A percentile compares a stretch with the other conserved stretches of the same genome.
phyloP scores from a whole-genome alignment of 2,113 vertebrate species.

The Rhagologus leucostigma region DNA sequence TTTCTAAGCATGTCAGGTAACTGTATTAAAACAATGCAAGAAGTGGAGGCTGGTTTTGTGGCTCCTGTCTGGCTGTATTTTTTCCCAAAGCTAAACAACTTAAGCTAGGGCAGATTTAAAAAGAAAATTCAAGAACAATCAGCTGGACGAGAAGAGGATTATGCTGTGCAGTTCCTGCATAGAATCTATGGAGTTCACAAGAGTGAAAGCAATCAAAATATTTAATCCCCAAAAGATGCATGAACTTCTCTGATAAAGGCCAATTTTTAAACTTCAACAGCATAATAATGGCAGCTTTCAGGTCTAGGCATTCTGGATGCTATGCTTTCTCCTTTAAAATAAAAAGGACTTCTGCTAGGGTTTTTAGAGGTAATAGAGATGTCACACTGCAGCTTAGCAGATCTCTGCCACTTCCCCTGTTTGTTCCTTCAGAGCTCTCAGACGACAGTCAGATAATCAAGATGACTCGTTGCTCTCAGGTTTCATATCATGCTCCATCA shows the following conservation, averaged over 20 bases:
- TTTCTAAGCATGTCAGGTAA: neutral
- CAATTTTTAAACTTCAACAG: neutral
- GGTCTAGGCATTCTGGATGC: neutral
- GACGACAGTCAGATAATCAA: neutral
- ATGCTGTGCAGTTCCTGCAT: neutral
- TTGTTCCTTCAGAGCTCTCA: neutral
- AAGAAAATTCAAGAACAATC: neutral
- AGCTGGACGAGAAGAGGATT: neutral
- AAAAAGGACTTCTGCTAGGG: neutral
- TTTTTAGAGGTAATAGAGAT: neutral
- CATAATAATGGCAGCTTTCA: neutral
- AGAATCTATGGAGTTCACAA: neutral
- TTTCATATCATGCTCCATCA: conserved; percentile 45
- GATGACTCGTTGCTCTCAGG: conserved; percentile 13
- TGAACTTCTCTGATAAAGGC: neutral
- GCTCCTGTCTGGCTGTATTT: neutral
- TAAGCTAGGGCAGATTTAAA: neutral
- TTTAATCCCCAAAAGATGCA: neutral
- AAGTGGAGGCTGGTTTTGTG: neutral
- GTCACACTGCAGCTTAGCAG: neutral
- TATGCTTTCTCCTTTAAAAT: neutral
- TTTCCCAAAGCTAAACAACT: neutral
- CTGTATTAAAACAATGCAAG: neutral
- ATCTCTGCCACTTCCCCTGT: neutral
- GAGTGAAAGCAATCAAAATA: neutral